A percentile compares a stretch with the other conserved stretches of the same genome.
These are phyloP conservation scores for Platycercus adscitus DNA, from an alignment of 2,113 vertebrate species.

Conservation along the genomic window DNA sequence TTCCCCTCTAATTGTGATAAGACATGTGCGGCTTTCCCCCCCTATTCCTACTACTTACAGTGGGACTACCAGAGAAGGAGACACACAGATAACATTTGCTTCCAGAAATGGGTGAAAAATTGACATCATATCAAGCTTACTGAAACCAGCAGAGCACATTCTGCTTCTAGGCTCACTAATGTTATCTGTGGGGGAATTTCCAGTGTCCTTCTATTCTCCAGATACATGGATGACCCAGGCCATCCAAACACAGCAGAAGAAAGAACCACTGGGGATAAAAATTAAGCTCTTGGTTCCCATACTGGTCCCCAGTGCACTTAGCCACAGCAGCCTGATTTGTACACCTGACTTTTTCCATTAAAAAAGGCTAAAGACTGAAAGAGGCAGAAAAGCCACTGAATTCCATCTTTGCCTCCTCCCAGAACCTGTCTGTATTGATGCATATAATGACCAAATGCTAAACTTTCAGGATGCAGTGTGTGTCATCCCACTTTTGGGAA, in stretches of 20 bases:
- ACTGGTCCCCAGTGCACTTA: neutral
- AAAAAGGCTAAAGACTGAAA: neutral
- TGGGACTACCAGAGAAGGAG: neutral
- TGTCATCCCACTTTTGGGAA: neutral
- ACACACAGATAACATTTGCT: neutral
- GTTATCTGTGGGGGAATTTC: neutral
- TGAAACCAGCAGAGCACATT: neutral
- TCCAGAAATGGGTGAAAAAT: neutral
- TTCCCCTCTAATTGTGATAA: conserved; percentile 49
- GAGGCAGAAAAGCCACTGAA: neutral
- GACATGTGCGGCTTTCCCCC: conserved; percentile 27
- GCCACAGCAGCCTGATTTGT: neutral
- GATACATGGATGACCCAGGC: neutral
- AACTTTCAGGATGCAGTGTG: neutral
- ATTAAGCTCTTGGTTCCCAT: neutral
- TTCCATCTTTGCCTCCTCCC: neutral
- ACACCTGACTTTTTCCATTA: neutral
- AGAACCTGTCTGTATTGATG: neutral
- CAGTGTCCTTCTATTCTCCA: neutral
- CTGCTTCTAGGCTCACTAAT: neutral
- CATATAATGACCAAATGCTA: neutral
- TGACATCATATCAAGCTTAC: neutral
- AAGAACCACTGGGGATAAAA: neutral
- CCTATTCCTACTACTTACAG: conserved; percentile 31
- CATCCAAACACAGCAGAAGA: neutral